A percentile compares a stretch with the other conserved stretches of the same genome.
Conservation (phyloP, 2,113 vertebrate species). For the Eulemur rufifrons region DNA sequence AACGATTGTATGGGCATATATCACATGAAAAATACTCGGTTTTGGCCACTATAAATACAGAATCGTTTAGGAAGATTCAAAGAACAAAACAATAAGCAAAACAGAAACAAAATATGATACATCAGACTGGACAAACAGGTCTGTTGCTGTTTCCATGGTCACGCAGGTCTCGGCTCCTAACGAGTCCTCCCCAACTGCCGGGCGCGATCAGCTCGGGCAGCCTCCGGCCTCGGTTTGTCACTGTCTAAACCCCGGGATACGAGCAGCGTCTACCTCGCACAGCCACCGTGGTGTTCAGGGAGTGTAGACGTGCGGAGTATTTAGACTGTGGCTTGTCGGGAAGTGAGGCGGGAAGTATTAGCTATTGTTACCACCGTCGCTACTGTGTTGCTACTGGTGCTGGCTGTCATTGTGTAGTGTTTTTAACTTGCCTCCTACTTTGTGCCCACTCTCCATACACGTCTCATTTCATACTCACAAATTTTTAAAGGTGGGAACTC, state of each 20-base stretch:
- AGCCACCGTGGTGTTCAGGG: too few relatives aligned
- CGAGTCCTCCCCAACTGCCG: not conserved
- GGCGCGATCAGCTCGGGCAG: not conserved
- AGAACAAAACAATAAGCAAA: not conserved
- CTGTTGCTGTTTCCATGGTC: not conserved
- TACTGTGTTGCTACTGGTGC: not conserved
- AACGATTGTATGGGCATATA: not conserved
- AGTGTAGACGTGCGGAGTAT: not conserved
- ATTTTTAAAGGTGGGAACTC: not conserved
- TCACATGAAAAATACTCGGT: not conserved
- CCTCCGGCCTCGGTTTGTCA: not conserved
- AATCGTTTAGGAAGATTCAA: not conserved
- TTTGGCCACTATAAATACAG: not conserved
- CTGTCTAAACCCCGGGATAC: not conserved
- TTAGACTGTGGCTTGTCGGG: not conserved
- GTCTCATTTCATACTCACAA: not conserved
- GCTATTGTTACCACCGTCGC: not conserved
- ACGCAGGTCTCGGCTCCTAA: not conserved
- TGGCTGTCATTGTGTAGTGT: too few relatives aligned
- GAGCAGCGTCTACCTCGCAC: not conserved
- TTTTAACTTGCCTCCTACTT: not conserved
- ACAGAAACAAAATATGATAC: not conserved
- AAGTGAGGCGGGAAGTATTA: not conserved
- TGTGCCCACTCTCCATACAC: not conserved
- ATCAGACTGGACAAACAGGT: not conserved